phyloP scores from a whole-genome alignment of 1,140 invertebrate species.

The Zophobas atratus region DNA sequence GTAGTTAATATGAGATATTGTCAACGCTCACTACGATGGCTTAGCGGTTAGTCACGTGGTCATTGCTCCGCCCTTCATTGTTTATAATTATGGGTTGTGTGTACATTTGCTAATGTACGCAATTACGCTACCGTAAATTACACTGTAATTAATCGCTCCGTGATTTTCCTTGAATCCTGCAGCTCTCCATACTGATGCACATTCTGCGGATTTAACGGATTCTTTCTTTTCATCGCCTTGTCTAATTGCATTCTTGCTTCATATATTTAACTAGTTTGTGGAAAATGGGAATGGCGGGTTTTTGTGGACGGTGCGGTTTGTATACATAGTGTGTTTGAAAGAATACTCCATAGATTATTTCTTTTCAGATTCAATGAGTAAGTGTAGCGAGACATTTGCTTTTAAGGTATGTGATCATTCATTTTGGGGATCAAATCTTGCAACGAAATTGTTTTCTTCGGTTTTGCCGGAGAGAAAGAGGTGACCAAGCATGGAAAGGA shows the following conservation, averaged over 20 bases:
- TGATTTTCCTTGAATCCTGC: constrained; percentile 55
- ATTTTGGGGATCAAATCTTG: background rate
- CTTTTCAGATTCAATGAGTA: constrained; percentile 40
- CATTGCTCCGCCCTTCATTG: constrained; percentile 46
- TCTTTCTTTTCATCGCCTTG: constrained; percentile 35
- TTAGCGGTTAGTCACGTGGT: constrained; percentile 49
- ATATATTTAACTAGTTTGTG: constrained; percentile 37
- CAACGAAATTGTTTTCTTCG: background rate
- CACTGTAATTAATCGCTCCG: constrained; percentile 56
- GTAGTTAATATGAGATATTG: constrained; percentile 53
- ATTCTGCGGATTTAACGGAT: constrained; percentile 32
- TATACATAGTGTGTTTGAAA: too few species aligned
- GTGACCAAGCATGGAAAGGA: too few species aligned
- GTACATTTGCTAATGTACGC: constrained; percentile 58
- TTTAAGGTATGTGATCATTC: too few species aligned
- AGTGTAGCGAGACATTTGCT: background rate
- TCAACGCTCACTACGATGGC: constrained; percentile 47
- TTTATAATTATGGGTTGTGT: constrained; percentile 60
- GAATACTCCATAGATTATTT: constrained; percentile 22
- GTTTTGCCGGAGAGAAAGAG: too few species aligned
- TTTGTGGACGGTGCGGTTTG: background rate
- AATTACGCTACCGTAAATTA: constrained; percentile 63
- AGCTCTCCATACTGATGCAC: constrained; percentile 42
- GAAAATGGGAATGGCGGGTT: constrained; percentile 31
- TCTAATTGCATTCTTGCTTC: constrained; percentile 14